Percentiles rank a stretch among this genome's conserved stretches.
Conservation (phyloP, 2,797 vertebrate genomes). For the Thunnus albacares region DNA sequence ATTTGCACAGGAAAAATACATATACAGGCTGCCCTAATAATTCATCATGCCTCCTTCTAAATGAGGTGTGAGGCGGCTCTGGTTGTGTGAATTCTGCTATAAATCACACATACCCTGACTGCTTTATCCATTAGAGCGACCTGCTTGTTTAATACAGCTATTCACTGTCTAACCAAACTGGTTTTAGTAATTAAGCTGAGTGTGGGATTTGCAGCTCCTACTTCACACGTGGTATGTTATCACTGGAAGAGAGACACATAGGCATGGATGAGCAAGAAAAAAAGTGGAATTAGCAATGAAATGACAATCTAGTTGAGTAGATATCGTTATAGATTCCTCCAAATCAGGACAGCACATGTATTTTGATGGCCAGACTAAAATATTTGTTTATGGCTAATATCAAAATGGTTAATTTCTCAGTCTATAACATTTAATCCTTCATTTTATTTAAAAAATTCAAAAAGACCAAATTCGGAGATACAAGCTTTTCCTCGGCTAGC, state of each 20-base stretch:
- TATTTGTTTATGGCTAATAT: background rate
- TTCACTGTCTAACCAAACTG: slow-evolving; percentile 48
- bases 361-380: background rate
- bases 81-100: slow-evolving; percentile 78
- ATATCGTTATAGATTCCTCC: background rate
- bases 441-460: background rate
- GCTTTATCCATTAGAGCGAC: slow-evolving; percentile 73
- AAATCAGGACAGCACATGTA: background rate
- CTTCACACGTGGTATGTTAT: slow-evolving; percentile 67
- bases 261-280: slow-evolving; percentile 15
- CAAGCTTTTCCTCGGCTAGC: background rate
- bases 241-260: slow-evolving; percentile 34
- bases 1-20: slow-evolving; percentile 65
- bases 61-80: slow-evolving; percentile 78
- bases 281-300: background rate
- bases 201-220: slow-evolving; percentile 68
- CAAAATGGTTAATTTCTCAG: background rate
- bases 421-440: background rate
- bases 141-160: slow-evolving; percentile 70
- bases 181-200: slow-evolving; percentile 68
- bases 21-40: slow-evolving; percentile 71
- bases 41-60: slow-evolving; percentile 73
- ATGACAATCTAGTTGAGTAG: slow-evolving; percentile 3
- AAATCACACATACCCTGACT: slow-evolving; percentile 76
- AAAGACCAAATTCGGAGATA: background rate